These are phyloP conservation scores for Cataglyphis hispanica DNA, from an alignment of 1,140 invertebrate species.

Conservation along the genomic window DNA sequence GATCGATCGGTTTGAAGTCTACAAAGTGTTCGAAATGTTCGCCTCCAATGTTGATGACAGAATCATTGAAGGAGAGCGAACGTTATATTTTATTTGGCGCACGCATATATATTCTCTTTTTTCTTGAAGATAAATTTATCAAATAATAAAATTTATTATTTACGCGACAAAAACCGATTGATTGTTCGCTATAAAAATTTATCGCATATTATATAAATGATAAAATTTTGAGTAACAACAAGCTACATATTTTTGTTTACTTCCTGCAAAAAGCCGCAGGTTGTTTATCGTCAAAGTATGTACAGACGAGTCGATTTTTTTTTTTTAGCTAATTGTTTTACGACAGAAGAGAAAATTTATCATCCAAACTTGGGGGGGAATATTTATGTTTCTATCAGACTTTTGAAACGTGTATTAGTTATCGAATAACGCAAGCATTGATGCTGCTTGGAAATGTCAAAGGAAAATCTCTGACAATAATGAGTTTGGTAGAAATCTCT, in stretches of 20 bases:
- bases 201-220: constrained; percentile 3
- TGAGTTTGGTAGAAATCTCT: not conserved
- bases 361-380: constrained; percentile 5
- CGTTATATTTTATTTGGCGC: not conserved
- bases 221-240: constrained; percentile 3
- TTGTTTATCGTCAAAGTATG: not conserved
- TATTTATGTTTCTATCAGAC: not conserved
- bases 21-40: not conserved
- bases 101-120: not conserved
- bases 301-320: not conserved
- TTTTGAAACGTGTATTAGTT: constrained; percentile 6
- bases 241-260: not conserved
- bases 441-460: not conserved
- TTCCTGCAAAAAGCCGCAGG: not conserved
- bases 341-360: constrained; percentile 44
- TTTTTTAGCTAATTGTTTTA: constrained; percentile 35
- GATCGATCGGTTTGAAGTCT: constrained; percentile 30
- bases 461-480: not conserved
- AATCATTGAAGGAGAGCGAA: not conserved
- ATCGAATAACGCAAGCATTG: constrained; percentile 3
- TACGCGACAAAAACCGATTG: not conserved
- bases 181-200: constrained; percentile 7
- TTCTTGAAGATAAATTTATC: not conserved
- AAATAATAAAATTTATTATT: no score
- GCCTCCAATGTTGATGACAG: not conserved